Evolutionary conservation across 2,113 vertebrate genomes (phyloP).

Genomic region (Zingel zingel): DNA sequence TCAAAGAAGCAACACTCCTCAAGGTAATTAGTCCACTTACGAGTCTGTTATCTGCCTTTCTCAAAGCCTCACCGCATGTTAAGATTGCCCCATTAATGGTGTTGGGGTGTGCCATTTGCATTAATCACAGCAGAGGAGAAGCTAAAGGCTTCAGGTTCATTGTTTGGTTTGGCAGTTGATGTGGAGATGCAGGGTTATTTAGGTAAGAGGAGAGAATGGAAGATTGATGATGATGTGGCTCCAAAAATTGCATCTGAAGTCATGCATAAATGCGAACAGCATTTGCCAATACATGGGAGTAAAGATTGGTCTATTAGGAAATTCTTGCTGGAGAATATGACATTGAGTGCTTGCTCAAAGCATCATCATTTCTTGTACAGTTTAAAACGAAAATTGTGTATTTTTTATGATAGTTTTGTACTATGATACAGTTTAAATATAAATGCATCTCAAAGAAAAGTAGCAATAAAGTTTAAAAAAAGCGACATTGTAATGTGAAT

Average conservation of each 20-base stretch:
- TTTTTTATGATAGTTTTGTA: background rate
- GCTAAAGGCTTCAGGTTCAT: constrained; percentile 30
- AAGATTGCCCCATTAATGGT: constrained; percentile 51
- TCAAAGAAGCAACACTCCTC: constrained; percentile 60
- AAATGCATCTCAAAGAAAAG: background rate
- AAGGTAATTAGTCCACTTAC: constrained; percentile 76
- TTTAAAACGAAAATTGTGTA: background rate
- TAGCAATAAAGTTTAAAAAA: background rate
- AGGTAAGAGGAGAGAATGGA: constrained; percentile 13
- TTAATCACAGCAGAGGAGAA: constrained; percentile 60
- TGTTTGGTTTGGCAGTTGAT: constrained; percentile 29
- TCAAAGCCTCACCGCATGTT: constrained; percentile 54
- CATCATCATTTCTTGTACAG: background rate
- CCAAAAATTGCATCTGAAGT: constrained; percentile 10
- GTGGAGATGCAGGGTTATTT: constrained; percentile 25
- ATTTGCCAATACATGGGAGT: background rate
- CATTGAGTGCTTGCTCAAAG: constrained; percentile 12
- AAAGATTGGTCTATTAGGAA: constrained; percentile 2
- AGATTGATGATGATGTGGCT: constrained; percentile 37
- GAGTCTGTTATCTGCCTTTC: constrained; percentile 60
- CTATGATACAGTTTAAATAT: constrained; percentile 2
- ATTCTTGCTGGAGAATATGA: background rate
- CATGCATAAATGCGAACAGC: background rate
- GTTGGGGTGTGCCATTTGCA: constrained; percentile 48
- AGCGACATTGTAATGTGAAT: background rate